Evolutionary conservation across 2,888 invertebrate species (phyloP).

Genomic region (Volucella inanis): DNA sequence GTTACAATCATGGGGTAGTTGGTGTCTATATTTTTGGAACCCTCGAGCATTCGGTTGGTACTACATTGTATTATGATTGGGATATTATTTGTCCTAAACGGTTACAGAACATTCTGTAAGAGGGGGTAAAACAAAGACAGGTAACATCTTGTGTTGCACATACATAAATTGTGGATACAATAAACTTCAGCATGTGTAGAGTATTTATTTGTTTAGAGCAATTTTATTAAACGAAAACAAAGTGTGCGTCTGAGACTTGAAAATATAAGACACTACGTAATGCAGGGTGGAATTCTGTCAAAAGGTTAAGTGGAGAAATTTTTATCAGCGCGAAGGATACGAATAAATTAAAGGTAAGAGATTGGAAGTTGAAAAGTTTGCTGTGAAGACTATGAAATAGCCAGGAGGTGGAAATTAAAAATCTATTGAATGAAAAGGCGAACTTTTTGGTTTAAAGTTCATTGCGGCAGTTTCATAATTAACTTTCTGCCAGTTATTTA

Average conservation of each 20-base stretch:
- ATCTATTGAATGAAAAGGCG: too few relatives aligned
- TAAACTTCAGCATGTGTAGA: slow-evolving; percentile 47
- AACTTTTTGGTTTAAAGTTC: too few relatives aligned
- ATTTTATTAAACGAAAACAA: slow-evolving; percentile 9
- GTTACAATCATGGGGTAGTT: background rate
- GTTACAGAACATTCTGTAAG: slow-evolving; percentile 21
- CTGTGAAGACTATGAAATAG: slow-evolving; percentile 7
- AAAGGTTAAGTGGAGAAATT: slow-evolving; percentile 10
- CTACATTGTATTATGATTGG: slow-evolving; percentile 58
- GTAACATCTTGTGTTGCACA: slow-evolving; percentile 1
- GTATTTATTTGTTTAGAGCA: slow-evolving; percentile 36
- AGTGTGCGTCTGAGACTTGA: background rate
- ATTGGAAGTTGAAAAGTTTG: background rate
- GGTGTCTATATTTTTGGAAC: slow-evolving; percentile 17
- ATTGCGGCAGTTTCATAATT: too few relatives aligned
- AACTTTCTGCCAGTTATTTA: too few relatives aligned
- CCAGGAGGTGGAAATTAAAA: background rate
- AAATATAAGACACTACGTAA: slow-evolving; percentile 1
- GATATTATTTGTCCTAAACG: slow-evolving; percentile 47
- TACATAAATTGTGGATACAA: slow-evolving; percentile 33
- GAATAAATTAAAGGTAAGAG: too few relatives aligned
- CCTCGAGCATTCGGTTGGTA: slow-evolving; percentile 9
- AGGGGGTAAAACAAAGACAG: slow-evolving; percentile 9
- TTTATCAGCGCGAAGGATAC: background rate
- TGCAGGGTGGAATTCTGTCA: slow-evolving; percentile 4